Evolutionary conservation across 2,797 vertebrate genomes (phyloP), one percentile per base, ranked within the genome.

Genomic region (Erethizon dorsatum): DNA sequence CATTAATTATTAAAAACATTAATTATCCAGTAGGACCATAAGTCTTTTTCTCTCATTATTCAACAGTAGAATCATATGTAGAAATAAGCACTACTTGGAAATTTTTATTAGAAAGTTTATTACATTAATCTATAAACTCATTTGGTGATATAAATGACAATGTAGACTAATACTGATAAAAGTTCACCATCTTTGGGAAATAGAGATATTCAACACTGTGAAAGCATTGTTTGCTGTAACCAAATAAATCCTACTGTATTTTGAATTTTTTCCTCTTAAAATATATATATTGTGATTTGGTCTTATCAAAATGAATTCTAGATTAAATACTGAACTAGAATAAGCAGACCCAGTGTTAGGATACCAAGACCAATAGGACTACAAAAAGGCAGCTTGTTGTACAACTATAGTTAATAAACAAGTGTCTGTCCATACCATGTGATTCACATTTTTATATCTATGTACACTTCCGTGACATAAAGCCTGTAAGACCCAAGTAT

Each of bases 41-140:
- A 94, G 33, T 56, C 80, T 0, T 61, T 87, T 82, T 86, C 69
- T 54, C 71, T 18, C 1, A 28, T 52, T 93, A 71, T 80, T 96
- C 95, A 93, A 90, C 9, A 95, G 86, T 15, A 7, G 65, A 96
- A 90, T 37, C 1, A 95, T 65, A 88, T 0, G 10, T 33, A 96
- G 82, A 95, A 14, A 33, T 84, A 79, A 89, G 95, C 13, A 95
- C 61, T 59, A 24, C 20, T 91, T 88, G 18, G 59, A 79, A 20
- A 88, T 84, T 96, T 98, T 98, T 22, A 97, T 98, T 98, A 98
- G 96, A 97, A 98, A 98, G 50, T 98, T 98, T 98, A 98, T 98
- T 98, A 95, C 73, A 97, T 98, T 97, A 97, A 97, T 94, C 97
- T 98, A 98, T 92, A 98, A 90, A 96, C 80, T 97, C 52, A 86